A percentile compares a stretch with the other conserved stretches of the same genome.
These are phyloP conservation scores for Virgularia gustaviana DNA, from an alignment of 92 coral and sea anemone genomes.

Conservation along the genomic window DNA sequence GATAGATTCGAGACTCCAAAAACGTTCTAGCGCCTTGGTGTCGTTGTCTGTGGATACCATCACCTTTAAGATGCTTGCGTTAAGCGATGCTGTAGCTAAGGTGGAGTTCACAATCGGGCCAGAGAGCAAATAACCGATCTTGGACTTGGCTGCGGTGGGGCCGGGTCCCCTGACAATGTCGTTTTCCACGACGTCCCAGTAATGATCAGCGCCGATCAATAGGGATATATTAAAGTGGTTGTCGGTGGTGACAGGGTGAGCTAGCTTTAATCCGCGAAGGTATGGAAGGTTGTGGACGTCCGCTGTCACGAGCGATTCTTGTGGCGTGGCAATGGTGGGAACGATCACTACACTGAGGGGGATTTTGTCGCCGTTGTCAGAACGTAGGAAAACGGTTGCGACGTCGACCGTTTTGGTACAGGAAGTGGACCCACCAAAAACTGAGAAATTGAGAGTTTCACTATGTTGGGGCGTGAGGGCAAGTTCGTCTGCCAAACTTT, in stretches of 20 bases:
- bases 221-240: slow-evolving; percentile 35
- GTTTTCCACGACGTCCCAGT: slow-evolving; percentile 39
- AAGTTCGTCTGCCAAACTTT: slow-evolving; percentile 12
- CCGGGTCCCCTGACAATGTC: slow-evolving; percentile 40
- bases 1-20: slow-evolving; percentile 37
- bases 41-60: slow-evolving; percentile 1
- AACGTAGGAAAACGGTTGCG: slow-evolving; percentile 27
- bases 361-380: slow-evolving; percentile 41
- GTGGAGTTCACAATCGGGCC: background rate
- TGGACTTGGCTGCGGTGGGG: slow-evolving; percentile 55
- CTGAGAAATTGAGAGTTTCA: slow-evolving; percentile 34
- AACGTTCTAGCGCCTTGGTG: slow-evolving; percentile 27
- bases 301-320: background rate
- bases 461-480: slow-evolving; percentile 6
- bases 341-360: slow-evolving; percentile 44
- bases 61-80: too few relatives aligned
- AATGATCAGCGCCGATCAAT: slow-evolving; percentile 46
- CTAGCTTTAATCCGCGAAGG: slow-evolving; percentile 44
- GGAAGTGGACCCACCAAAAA: slow-evolving; percentile 30
- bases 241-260: slow-evolving; percentile 46
- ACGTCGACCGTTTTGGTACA: slow-evolving; percentile 24
- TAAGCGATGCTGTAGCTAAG: slow-evolving; percentile 14
- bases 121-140: slow-evolving; percentile 11
- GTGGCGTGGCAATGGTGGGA: slow-evolving; percentile 45
- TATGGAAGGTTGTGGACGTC: slow-evolving; percentile 37